Base-by-base conservation (phyloP, 2,888 invertebrate genomes). In the Ectemnius cavifrons region DNA sequence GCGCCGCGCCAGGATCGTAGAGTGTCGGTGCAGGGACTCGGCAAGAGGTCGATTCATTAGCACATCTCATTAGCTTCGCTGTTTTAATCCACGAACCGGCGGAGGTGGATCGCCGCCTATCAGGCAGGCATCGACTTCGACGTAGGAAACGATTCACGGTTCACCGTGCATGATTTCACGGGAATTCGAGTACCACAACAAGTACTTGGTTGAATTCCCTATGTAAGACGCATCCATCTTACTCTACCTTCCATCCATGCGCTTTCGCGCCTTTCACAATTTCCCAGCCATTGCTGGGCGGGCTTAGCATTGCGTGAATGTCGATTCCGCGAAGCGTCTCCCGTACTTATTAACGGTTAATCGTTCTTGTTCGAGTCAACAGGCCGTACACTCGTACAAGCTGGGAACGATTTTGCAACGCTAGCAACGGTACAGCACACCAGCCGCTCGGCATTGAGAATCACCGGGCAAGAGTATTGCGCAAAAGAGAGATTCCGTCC, bases 61-160 rank as follows among this genome's bases (percentile, higher is more conserved):
- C 83, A 83, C 81, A 83, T 83, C 83, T 83, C 83, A 83, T 83
- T 83, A 83, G 82, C 82, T 82, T 71, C 62, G 69, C 76, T 80
- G 79, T 83, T 83, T 83, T 82, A 82, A 78, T 67, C 73, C 74
- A 75, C 37, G 0, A 37, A 37, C 8, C 8, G 37, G 72, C 64
- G 64, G 45, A 63, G 81, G 74, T 67, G 67, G 81, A 83, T 81
- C 78, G 76, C 57, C 65, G 80, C 37, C 80, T 81, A 83, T 83
- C 83, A 77, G 80, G 73, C 81, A 83, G 75, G 72, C 81, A 83
- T 83, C 83, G 83, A 81, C 81, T 83, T 71, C 64, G 67, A 74
- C 75, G 71, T 76, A 80, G 76, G 84, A 84, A 84, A 78, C 80
- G 81, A 83, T 83, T 77, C 83, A 84, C 82, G 81, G 83, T 84